Evolutionary conservation across 2,888 invertebrate genomes (phyloP).

Genomic region (Thecophora atra): DNA sequence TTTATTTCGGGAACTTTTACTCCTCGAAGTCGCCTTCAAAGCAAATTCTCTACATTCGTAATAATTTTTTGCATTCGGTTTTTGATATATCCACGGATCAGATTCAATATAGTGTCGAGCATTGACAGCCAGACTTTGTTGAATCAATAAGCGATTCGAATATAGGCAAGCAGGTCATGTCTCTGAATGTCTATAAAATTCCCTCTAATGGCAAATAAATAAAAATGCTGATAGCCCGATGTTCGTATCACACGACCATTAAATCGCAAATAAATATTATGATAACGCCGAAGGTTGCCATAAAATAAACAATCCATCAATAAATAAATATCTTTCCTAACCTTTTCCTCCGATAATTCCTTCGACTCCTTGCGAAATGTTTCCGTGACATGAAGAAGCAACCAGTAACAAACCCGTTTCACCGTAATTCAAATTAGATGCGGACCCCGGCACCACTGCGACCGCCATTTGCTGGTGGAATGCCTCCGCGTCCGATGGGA

Average conservation of each 20-base stretch:
- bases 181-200: slow-evolving; percentile 54
- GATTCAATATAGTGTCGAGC: slow-evolving; percentile 53
- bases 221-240: slow-evolving; percentile 46
- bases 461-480: slow-evolving; percentile 56
- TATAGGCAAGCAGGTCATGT: slow-evolving; percentile 62
- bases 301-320: background rate
- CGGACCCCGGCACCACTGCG: slow-evolving; percentile 54
- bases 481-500: slow-evolving; percentile 53
- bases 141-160: slow-evolving; percentile 65
- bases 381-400: slow-evolving; percentile 8
- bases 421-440: slow-evolving; percentile 53
- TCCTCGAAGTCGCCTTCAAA: background rate
- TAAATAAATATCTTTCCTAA: slow-evolving; percentile 3
- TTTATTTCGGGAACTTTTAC: background rate
- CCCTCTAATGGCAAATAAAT: slow-evolving; percentile 60
- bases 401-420: slow-evolving; percentile 18
- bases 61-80: no score
- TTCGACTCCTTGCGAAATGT: background rate
- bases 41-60: background rate
- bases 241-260: slow-evolving; percentile 34
- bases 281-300: background rate
- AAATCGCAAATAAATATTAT: slow-evolving; percentile 36
- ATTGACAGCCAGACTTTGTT: slow-evolving; percentile 57
- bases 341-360: background rate
- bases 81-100: no score